A percentile compares a stretch with the other conserved stretches of the same genome.
Evolutionary conservation across 2,888 invertebrate species (phyloP).

Genomic region (Argyra leucocephala): DNA sequence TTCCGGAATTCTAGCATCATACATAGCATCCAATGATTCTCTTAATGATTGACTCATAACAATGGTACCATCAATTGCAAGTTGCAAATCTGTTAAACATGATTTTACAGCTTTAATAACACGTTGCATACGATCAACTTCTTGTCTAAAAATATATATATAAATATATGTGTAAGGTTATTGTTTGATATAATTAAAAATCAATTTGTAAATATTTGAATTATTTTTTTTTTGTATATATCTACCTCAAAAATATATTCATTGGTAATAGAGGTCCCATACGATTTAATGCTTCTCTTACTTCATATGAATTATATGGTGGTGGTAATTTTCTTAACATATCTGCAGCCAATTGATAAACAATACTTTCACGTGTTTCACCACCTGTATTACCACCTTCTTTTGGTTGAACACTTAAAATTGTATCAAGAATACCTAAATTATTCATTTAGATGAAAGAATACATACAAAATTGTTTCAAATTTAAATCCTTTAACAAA

Average conservation of each 20-base stretch:
- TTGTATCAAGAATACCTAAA: constrained; percentile 75
- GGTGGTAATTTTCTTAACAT: constrained; percentile 79
- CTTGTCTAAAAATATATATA: constrained; percentile 47
- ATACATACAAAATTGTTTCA: no score
- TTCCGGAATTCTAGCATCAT: constrained; percentile 87
- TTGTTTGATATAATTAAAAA: constrained; percentile 17
- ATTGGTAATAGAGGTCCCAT: constrained; percentile 91
- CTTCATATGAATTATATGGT: constrained; percentile 82
- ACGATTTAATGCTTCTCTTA: constrained; percentile 74
- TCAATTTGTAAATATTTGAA: not conserved
- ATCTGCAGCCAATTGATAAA: constrained; percentile 84
- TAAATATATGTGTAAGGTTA: constrained; percentile 14
- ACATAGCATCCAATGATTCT: constrained; percentile 89
- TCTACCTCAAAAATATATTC: constrained; percentile 79
- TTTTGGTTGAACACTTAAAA: constrained; percentile 93
- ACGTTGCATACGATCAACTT: constrained; percentile 73
- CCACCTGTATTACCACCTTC: constrained; percentile 85
- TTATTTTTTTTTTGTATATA: not conserved
- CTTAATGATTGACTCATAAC: constrained; percentile 88
- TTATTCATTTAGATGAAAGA: no score
- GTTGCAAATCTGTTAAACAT: constrained; percentile 77
- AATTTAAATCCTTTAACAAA: no score
- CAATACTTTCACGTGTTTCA: constrained; percentile 85
- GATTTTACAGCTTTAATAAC: constrained; percentile 70
- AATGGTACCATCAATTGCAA: constrained; percentile 94